Evolutionary conservation across 2,113 vertebrate genomes (phyloP).

Genomic region (Maccullochella peelii): DNA sequence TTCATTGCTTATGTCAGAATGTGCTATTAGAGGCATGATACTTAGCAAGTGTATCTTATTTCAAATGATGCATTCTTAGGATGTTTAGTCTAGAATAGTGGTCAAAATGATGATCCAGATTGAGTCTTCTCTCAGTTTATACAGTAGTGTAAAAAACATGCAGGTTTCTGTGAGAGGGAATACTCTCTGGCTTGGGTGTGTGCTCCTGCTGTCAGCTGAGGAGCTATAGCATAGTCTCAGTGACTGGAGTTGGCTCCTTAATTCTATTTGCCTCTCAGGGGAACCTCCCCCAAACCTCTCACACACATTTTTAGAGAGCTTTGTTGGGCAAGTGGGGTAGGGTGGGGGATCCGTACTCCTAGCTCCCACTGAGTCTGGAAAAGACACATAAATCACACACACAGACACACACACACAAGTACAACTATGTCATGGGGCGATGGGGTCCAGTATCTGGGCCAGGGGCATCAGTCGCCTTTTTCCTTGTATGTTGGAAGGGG

Average conservation of each 20-base stretch:
- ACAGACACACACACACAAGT: conserved; percentile 30
- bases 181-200: conserved; percentile 34
- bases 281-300: conserved; percentile 71
- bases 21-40: conserved; percentile 21
- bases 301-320: conserved; percentile 73
- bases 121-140: conserved; percentile 2
- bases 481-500: conserved; percentile 39
- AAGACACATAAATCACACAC: conserved; percentile 79
- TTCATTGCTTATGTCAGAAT: conserved; percentile 55
- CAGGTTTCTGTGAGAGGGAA: conserved; percentile 15
- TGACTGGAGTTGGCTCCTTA: conserved; percentile 66
- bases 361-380: conserved; percentile 73
- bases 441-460: conserved; percentile 66
- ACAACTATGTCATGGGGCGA: conserved; percentile 56
- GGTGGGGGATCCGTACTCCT: conserved; percentile 36
- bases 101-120: conserved; percentile 18
- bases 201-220: conserved; percentile 57
- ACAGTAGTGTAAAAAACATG: conserved; percentile 10
- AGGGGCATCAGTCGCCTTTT: conserved; percentile 44
- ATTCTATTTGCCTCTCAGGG: conserved; percentile 73
- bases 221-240: conserved; percentile 63
- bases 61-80: conserved; percentile 14
- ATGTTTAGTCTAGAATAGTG: conserved; percentile 3
- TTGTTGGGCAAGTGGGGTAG: conserved; percentile 53
- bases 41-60: conserved; percentile 21